phyloP scores from a whole-genome alignment of 2,797 vertebrate genomes.

The Cyclopterus lumpus region DNA sequence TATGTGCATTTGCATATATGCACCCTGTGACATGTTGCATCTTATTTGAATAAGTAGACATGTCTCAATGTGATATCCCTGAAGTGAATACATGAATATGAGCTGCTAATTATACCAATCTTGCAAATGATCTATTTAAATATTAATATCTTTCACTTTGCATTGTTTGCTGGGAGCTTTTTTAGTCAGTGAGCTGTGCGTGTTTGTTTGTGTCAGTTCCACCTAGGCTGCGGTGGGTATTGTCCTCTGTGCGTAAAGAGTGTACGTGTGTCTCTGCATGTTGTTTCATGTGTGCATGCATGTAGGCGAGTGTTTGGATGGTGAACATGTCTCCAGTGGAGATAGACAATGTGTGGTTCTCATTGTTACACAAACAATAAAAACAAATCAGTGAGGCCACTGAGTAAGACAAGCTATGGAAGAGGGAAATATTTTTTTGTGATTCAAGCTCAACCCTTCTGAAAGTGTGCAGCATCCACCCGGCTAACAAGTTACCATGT shows the following conservation, averaged over 20 bases:
- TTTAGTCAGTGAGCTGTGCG: conserved; percentile 71
- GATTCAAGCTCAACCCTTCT: conserved; percentile 15
- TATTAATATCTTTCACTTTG: conserved; percentile 85
- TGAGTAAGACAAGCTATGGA: conserved; percentile 57
- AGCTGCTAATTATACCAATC: conserved; percentile 85
- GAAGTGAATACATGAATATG: conserved; percentile 86
- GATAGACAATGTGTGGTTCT: conserved; percentile 48
- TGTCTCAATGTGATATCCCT: conserved; percentile 83
- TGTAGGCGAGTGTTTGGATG: conserved; percentile 45
- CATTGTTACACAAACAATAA: conserved; percentile 62
- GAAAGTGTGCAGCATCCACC: conserved; percentile 19
- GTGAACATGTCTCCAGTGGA: conserved; percentile 58
- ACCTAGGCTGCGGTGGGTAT: conserved; percentile 69
- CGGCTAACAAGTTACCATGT: conserved; percentile 35
- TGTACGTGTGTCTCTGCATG: conserved; percentile 37
- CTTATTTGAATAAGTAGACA: conserved; percentile 82
- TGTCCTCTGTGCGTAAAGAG: conserved; percentile 57
- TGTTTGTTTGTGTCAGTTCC: conserved; percentile 77
- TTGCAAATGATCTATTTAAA: conserved; percentile 86
- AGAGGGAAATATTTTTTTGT: conserved; percentile 31
- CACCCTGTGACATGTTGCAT: conserved; percentile 82
- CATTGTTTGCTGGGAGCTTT: conserved; percentile 79
- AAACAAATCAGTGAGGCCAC: conserved; percentile 60
- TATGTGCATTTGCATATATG: conserved; percentile 83
- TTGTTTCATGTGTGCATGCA: conserved; percentile 64